These are phyloP conservation scores for Neomorphus geoffroyi DNA, from an alignment of 2,797 vertebrate species.

Conservation along the genomic window DNA sequence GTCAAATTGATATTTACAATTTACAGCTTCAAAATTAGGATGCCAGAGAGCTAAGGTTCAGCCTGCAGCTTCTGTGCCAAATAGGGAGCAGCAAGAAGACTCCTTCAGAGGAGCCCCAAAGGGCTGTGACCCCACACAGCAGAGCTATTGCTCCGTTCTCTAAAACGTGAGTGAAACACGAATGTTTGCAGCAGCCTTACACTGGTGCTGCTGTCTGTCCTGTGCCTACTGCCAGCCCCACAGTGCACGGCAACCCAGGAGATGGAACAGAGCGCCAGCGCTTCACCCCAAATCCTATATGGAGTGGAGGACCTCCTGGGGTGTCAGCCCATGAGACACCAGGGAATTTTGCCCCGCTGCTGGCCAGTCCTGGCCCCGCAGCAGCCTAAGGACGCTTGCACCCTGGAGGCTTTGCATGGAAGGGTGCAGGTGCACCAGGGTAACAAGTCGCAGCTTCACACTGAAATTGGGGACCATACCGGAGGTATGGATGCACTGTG, in stretches of 20 bases:
- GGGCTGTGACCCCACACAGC: background rate
- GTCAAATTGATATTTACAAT: background rate
- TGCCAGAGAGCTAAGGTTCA: background rate
- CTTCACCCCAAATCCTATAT: background rate
- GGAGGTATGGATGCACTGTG: background rate
- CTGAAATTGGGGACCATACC: background rate
- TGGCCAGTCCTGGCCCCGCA: background rate
- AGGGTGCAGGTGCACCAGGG: fast-evolving
- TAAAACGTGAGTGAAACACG: fast-evolving
- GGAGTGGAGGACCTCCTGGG: background rate
- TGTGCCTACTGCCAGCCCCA: background rate
- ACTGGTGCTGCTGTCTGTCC: background rate
- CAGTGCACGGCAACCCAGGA: background rate
- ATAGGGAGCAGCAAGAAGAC: background rate
- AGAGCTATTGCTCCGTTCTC: background rate
- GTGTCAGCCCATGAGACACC: background rate
- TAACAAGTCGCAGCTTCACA: background rate
- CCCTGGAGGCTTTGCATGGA: fast-evolving
- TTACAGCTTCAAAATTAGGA: background rate
- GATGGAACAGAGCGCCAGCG: background rate
- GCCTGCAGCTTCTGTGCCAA: background rate
- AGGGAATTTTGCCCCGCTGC: background rate
- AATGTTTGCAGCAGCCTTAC: background rate
- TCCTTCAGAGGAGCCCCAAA: background rate
- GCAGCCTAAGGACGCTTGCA: background rate